A percentile compares a stretch with the other conserved stretches of the same genome.
Evolutionary conservation across 2,797 vertebrate species (phyloP).

Genomic region (Benthosema pterotum): DNA sequence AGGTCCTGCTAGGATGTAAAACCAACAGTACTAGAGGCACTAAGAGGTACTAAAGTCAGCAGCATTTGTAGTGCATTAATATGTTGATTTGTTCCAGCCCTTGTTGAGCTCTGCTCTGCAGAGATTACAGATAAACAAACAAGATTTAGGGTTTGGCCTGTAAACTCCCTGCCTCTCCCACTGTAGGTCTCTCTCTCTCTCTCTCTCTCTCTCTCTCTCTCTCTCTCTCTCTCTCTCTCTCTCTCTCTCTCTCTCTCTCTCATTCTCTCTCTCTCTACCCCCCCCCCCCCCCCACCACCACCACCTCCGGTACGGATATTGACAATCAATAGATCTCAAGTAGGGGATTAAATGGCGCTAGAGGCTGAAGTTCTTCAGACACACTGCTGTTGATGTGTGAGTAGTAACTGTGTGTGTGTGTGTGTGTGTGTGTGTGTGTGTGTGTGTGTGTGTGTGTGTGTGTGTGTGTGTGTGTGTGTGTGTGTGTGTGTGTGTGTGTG

Average conservation of each 20-base stretch:
- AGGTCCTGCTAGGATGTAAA: too few relatives aligned
- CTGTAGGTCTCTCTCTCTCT: conserved; percentile 1
- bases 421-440: neutral
- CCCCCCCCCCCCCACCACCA: neutral
- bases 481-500: conserved; percentile 5
- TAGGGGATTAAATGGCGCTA: neutral
- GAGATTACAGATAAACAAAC: neutral
- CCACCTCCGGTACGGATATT: too few relatives aligned
- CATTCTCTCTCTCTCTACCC: neutral
- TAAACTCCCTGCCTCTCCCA: too few relatives aligned
- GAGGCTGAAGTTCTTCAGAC: neutral
- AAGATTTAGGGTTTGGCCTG: neutral
- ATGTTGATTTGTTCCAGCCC: too few relatives aligned
- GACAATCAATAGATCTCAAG: too few relatives aligned
- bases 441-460: conserved; percentile 7
- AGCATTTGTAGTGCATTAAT: too few relatives aligned
- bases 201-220: conserved; percentile 17
- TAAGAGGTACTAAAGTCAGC: too few relatives aligned
- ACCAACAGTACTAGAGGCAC: too few relatives aligned
- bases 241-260: neutral
- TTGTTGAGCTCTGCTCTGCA: too few relatives aligned
- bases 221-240: neutral
- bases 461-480: conserved; percentile 8
- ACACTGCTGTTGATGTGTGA: conserved; percentile 15
- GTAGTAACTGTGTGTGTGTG: conserved; percentile 3